Evolutionary conservation across 2,888 invertebrate genomes (phyloP), one percentile per base, ranked within the genome.

Genomic region (Ypsolopha sequella): DNA sequence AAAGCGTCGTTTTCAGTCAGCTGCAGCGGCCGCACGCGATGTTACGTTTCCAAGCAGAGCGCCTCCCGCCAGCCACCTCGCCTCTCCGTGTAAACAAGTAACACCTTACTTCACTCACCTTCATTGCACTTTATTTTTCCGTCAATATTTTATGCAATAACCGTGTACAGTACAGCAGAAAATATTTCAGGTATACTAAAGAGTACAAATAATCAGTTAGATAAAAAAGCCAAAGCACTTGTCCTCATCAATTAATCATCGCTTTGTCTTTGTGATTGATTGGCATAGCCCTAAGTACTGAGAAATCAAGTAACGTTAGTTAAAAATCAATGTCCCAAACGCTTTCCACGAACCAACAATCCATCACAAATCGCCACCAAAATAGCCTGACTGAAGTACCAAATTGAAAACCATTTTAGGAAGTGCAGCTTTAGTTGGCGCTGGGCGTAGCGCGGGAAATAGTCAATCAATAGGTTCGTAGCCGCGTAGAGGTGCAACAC

Each of bases 401-500:
- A 6, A 46, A 46, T 46, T 46, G 46, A 46, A 36, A 24, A 48
- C 14, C 10, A 38, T 51, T 55, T 24, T 34, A 70, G 66, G 67
- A 73, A 79, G 72, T 78, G 74, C 76, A 79, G 57, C 60, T 24
- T 24, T 24, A 57, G 55, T 60, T 55, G 61, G 62, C 58, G 55
- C 51, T n/a, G n/a, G 58, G 52, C 55, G 57, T 56, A 56, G 63
- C 57, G 53, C 58, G 56, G 64, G 64, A 58, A 56, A 61, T 60
- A 72, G 66, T 70, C 73, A 81, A 80, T 80, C 80, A 75, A 80
- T 80, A 78, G 67, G 63, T 61, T 24, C 24, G 24, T 24, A 24
- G 24, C 24, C 24, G 2, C 24, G 24, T 24, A 24, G 24, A 24
- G 61, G 58, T 56, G 59, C 24, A 63, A 66, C 55, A 66, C 68